Evolutionary conservation across 2,113 vertebrate species (phyloP).

Genomic region (Fregata magnificens): DNA sequence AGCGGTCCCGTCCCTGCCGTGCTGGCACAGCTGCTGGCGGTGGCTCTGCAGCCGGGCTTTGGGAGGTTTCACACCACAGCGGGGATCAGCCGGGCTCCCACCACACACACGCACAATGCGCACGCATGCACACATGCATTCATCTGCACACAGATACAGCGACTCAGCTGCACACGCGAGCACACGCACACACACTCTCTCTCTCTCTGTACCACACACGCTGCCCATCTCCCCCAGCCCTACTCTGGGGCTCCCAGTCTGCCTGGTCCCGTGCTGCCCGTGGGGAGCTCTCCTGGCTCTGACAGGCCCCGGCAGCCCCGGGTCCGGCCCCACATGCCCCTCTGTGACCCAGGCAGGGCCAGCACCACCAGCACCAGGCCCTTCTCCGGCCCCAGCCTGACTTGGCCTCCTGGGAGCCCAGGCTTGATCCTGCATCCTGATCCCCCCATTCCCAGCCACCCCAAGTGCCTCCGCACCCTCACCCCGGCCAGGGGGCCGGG

Average conservation of each 20-base stretch:
- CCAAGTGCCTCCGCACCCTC: fast-evolving
- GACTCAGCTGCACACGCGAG: not conserved
- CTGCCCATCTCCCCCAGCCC: not conserved
- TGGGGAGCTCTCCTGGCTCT: not conserved
- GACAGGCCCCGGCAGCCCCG: fast-evolving
- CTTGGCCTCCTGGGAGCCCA: not conserved
- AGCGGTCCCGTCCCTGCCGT: not conserved
- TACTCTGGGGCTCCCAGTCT: fast-evolving
- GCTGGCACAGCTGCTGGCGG: not conserved
- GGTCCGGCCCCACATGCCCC: not conserved
- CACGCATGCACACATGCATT: no score
- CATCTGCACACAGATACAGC: not conserved
- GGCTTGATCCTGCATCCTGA: not conserved
- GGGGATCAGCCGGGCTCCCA: not conserved
- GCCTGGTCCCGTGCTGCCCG: fast-evolving
- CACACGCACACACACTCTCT: fast-evolving
- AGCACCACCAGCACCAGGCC: not conserved
- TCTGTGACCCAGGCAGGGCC: not conserved
- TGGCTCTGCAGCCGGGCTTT: not conserved
- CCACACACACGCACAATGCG: fast-evolving
- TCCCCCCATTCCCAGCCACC: no score
- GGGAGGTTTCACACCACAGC: fast-evolving
- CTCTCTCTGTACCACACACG: fast-evolving
- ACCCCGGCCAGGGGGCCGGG: not conserved
- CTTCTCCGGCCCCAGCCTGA: not conserved